A percentile compares a stretch with the other conserved stretches of the same genome.
Conservation (phyloP, 2,113 vertebrate genomes). For the Sterna hirundo region DNA sequence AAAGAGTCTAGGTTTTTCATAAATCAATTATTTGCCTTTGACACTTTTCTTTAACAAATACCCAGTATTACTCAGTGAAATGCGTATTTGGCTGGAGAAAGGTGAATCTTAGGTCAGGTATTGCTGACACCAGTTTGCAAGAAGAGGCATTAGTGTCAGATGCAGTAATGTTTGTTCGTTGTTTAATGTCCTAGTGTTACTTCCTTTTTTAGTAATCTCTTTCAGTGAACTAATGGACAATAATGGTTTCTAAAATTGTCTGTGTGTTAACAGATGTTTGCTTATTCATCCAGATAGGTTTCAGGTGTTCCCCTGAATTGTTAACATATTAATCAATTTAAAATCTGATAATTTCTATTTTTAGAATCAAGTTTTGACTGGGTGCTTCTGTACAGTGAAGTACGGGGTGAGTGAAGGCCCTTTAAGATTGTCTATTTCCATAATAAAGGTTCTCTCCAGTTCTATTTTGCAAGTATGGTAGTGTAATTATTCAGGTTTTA, state of each 20-base stretch:
- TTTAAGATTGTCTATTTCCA: not conserved
- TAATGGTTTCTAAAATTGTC: not conserved
- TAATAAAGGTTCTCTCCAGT: not conserved
- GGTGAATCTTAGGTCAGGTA: not conserved
- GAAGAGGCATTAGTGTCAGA: not conserved
- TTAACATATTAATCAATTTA: not conserved
- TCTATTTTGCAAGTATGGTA: not conserved
- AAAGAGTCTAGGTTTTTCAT: not conserved
- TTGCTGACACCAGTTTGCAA: not conserved
- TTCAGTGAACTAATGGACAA: not conserved
- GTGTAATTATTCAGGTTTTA: not conserved
- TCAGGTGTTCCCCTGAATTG: not conserved
- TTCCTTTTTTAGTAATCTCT: not conserved
- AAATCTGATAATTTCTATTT: not conserved
- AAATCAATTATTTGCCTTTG: not conserved
- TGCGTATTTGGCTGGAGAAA: not conserved
- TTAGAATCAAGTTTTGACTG: not conserved
- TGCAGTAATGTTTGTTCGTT: not conserved
- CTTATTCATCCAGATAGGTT: not conserved
- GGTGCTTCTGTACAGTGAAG: not conserved
- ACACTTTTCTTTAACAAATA: not conserved
- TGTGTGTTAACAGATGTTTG: not conserved
- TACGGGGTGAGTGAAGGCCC: not conserved
- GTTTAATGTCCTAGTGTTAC: not conserved
- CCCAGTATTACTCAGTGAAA: not conserved